phyloP scores from a whole-genome alignment of 2,113 vertebrate species.

The Pyrgilauda ruficollis region DNA sequence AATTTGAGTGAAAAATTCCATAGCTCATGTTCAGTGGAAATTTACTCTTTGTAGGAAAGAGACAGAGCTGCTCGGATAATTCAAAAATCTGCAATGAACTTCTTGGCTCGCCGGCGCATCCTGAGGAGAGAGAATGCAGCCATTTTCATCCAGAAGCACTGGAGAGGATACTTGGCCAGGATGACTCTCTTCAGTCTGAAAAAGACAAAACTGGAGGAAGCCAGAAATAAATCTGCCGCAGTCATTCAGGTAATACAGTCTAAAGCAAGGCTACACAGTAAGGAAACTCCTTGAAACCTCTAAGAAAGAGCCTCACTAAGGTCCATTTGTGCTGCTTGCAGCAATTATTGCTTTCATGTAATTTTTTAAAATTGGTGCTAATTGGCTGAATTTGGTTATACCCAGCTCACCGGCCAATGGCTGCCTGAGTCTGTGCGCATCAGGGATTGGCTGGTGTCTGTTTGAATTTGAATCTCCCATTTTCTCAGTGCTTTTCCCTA shows the following conservation, averaged over 20 bases:
- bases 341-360: neutral
- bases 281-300: neutral
- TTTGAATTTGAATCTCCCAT: neutral
- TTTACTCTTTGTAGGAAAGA: constrained; percentile 72
- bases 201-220: constrained; percentile 62
- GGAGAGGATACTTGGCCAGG: constrained; percentile 75
- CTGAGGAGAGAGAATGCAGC: constrained; percentile 70
- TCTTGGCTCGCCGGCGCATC: constrained; percentile 64
- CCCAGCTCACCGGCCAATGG: neutral
- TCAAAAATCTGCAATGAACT: constrained; percentile 69
- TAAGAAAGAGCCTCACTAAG: neutral
- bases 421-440: neutral
- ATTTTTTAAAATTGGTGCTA: neutral
- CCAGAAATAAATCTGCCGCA: constrained; percentile 71
- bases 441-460: neutral
- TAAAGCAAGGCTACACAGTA: neutral
- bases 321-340: neutral
- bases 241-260: constrained; percentile 81
- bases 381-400: neutral
- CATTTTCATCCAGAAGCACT: constrained; percentile 79
- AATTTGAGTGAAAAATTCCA: neutral
- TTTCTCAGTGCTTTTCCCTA: neutral
- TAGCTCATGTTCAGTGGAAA: neutral
- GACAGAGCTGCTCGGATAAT: constrained; percentile 80
- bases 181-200: constrained; percentile 64